These are phyloP conservation scores for Dysmachus trigonus DNA, from an alignment of 2,888 invertebrate genomes.

Conservation along the genomic window DNA sequence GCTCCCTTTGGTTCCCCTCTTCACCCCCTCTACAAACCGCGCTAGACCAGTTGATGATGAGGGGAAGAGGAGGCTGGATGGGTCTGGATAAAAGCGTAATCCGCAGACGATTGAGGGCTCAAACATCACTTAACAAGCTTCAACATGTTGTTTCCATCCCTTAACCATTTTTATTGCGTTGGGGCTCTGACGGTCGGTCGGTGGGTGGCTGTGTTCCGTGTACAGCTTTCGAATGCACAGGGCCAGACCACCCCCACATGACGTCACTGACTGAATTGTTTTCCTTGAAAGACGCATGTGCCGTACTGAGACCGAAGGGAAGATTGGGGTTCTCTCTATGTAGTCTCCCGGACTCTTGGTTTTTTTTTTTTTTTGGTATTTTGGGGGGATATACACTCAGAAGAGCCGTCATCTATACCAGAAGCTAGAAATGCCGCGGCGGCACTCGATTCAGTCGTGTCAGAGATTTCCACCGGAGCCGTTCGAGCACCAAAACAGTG, in stretches of 20 bases:
- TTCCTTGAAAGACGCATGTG: slow-evolving; percentile 21
- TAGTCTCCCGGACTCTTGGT: neutral
- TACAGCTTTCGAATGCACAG: neutral
- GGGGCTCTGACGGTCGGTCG: neutral
- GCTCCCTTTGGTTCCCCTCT: neutral
- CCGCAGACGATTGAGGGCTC: slow-evolving; percentile 20
- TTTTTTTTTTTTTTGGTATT: too few species aligned
- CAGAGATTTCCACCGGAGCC: slow-evolving; percentile 40
- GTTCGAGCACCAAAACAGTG: neutral
- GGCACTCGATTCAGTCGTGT: slow-evolving; percentile 33
- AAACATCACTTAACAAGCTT: slow-evolving; percentile 32
- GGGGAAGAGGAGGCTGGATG: neutral
- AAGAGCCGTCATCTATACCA: neutral
- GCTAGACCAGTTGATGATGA: neutral
- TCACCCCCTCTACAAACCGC: neutral
- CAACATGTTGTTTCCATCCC: slow-evolving; percentile 23
- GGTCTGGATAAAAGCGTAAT: slow-evolving; percentile 27
- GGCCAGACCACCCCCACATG: slow-evolving; percentile 12
- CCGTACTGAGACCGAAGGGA: neutral
- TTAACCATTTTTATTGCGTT: slow-evolving; percentile 8
- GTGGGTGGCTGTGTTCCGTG: neutral
- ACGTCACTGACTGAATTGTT: slow-evolving; percentile 35
- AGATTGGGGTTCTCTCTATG: neutral
- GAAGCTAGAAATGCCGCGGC: neutral
- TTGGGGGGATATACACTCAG: neutral